Evolutionary conservation across 2,888 invertebrate genomes (phyloP).

Genomic region (Dicyrtoma fusca): DNA sequence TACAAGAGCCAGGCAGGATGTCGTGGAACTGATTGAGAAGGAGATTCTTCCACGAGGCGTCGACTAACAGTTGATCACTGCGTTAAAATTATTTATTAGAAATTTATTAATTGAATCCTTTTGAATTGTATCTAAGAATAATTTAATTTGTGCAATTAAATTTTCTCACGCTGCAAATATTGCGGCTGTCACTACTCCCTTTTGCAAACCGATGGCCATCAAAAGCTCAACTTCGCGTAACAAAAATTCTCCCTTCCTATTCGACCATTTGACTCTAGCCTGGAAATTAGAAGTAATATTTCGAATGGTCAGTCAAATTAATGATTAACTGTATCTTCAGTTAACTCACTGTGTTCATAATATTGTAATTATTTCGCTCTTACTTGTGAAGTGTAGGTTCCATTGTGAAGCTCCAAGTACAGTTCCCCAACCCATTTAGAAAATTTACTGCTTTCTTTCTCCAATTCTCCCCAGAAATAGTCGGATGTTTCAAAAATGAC

Average conservation of each 20-base stretch:
- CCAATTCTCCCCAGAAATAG: conserved; percentile 57
- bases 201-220: conserved; percentile 48
- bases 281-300: too few species aligned
- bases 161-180: conserved; percentile 18
- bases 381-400: conserved; percentile 64
- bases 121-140: too few species aligned
- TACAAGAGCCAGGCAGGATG: conserved; percentile 63
- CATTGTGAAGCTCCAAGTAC: conserved; percentile 64
- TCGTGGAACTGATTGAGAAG: conserved; percentile 64
- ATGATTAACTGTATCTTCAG: too few species aligned
- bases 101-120: too few species aligned
- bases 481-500: conserved; percentile 58
- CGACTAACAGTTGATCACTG: conserved; percentile 45
- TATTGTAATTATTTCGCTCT: too few species aligned
- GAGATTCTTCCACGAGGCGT: conserved; percentile 61
- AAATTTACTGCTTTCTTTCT: conserved; percentile 59
- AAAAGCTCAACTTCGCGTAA: conserved; percentile 60
- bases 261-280: conserved; percentile 44
- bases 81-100: too few species aligned
- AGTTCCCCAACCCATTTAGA: conserved; percentile 63
- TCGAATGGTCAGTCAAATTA: too few species aligned
- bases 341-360: too few species aligned
- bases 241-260: conserved; percentile 44
- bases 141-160: too few species aligned
- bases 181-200: conserved; percentile 10